Evolutionary conservation across 2,888 invertebrate species (phyloP).

Genomic region (Crossocerus cetratus): DNA sequence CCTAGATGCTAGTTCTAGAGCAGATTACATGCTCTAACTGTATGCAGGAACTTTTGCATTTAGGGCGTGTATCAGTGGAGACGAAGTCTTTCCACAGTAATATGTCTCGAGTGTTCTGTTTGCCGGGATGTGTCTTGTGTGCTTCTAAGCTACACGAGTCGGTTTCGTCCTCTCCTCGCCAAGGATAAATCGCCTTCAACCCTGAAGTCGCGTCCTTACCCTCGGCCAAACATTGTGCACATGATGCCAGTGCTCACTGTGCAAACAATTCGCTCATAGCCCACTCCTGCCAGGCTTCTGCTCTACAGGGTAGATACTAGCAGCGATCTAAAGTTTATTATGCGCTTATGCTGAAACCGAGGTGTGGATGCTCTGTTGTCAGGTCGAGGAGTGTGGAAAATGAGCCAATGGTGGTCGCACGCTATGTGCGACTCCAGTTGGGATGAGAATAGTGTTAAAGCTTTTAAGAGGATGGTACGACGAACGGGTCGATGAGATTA

Average conservation of each 20-base stretch:
- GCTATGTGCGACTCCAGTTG: conserved; percentile 17
- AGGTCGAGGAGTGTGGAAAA: conserved; percentile 17
- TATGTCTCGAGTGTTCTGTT: not conserved
- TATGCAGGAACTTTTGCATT: conserved; percentile 49
- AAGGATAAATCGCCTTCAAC: not conserved
- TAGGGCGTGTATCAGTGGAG: conserved; percentile 29
- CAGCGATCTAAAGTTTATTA: not conserved
- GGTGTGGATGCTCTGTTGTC: not conserved
- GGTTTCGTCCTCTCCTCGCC: conserved; percentile 1
- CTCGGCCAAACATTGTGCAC: conserved; percentile 14
- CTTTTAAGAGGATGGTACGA: conserved; percentile 37
- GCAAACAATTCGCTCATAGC: conserved; percentile 5
- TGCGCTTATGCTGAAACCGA: not conserved
- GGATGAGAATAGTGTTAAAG: conserved; percentile 29
- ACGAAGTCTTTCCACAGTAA: conserved; percentile 25
- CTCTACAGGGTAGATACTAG: conserved; percentile 1
- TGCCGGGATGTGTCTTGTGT: no score
- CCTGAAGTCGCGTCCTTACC: not conserved
- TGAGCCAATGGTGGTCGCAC: conserved; percentile 24
- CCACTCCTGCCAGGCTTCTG: not conserved
- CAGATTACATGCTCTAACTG: conserved; percentile 70
- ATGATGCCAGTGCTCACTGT: conserved; percentile 21
- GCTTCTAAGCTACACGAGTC: not conserved
- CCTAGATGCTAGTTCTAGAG: conserved; percentile 62
- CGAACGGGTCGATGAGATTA: conserved; percentile 39